Evolutionary conservation across 30 jellyfish, hydroid and myxozoan species (phyloP), one percentile per base, ranked within the genome.

Genomic region (Aurelia coerulea): DNA sequence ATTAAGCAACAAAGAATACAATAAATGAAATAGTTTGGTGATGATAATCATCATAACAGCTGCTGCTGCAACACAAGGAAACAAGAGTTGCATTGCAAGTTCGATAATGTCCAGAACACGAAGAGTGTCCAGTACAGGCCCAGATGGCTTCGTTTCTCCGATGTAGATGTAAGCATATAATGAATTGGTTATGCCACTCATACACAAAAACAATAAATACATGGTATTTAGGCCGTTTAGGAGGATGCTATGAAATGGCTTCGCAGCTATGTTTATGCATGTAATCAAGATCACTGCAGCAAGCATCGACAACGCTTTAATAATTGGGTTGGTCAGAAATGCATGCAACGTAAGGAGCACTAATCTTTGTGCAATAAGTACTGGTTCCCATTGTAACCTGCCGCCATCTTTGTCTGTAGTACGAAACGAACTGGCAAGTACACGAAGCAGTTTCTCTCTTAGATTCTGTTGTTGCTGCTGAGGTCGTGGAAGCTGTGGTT

Each of bases 131-230:
- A 39, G 42, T 19, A 71, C 12, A 33, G 62, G 81, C 16, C 81
- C 81, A 51, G 46, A 14, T 10, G 42, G 16, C 37, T 19, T 71
- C 3, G 81, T 71, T 15, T 31, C 81, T 10, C 81, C 81, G 34
- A 71, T 60, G 42, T 71, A 71, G n/a, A 71, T 60, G 33, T 71
- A 51, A 41, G 81, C 81, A 41, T 71, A 49, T 2, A 71, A 1
- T 37, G 81, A 10, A 71, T 39, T 71, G 6, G 52, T 14, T 16
- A 39, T 39, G n/a, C 81, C 81, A 10, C 64, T 71, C 34, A 71
- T 60, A 37, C 62, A 71, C 18, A 71, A 19, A 71, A 71, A 71
- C 52, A 71, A 71, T 5, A 71, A 16, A 16, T 10, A 71, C 16
- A 41, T 71, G 29, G 23, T 13, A 5, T 71, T 71, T 29, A 71